Conservation (phyloP, 2,113 vertebrate genomes). For the Muscicapa adusta region DNA sequence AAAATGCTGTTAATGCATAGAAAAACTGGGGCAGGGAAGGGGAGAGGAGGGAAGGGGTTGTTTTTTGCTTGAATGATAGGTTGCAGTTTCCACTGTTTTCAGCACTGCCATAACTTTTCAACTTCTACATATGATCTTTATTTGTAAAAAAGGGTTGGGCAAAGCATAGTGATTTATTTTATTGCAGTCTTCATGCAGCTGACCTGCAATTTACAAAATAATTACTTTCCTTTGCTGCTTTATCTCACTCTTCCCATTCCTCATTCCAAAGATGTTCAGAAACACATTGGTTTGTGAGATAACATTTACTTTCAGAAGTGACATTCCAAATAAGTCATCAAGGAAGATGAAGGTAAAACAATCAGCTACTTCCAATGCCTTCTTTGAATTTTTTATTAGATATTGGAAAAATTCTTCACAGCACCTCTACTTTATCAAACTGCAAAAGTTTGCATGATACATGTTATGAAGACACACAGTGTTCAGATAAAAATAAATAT, state of each 20-base stretch:
- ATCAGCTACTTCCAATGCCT: background rate
- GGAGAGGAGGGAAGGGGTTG: background rate
- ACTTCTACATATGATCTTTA: slow-evolving; percentile 46
- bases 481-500: background rate
- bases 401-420: background rate
- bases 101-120: slow-evolving; percentile 20
- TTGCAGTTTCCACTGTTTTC: slow-evolving; percentile 29
- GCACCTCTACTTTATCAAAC: background rate
- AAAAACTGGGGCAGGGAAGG: background rate
- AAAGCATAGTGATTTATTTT: slow-evolving; percentile 31
- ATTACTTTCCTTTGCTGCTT: slow-evolving; percentile 22
- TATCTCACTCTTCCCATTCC: background rate
- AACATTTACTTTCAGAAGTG: background rate
- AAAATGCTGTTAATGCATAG: background rate
- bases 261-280: slow-evolving; percentile 7
- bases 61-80: slow-evolving; percentile 22
- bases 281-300: background rate
- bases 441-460: background rate
- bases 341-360: background rate
- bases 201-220: slow-evolving; percentile 58
- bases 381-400: background rate
- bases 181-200: slow-evolving; percentile 31
- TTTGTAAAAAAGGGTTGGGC: background rate
- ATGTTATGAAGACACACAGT: background rate
- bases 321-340: background rate